Evolutionary conservation across 2,113 vertebrate genomes (phyloP), one percentile per base, ranked within the genome.

Genomic region (Ranitomeya imitator): DNA sequence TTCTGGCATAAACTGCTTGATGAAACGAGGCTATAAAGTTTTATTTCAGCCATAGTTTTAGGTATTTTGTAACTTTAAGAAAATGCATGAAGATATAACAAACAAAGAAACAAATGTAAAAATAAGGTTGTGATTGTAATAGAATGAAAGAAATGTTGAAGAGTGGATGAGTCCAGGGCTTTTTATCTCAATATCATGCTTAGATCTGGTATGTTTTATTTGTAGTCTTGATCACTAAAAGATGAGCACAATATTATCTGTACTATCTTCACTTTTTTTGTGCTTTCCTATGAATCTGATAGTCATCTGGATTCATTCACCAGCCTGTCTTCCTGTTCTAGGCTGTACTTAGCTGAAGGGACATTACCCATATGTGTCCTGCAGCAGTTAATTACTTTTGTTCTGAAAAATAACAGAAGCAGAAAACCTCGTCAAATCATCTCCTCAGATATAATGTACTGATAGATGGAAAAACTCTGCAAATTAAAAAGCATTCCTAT

Each of bases 291-390:
- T 88, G 80, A 37, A 88, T n/a, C 71, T 76, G 80, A 76, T 78
- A 83, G 23, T 85, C 87, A 89, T 85, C 87, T 89, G 87, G 87
- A 89, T 85, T 89, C 82, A 89, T 89, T 89, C 87, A 89, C 23
- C 52, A 31, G n/a, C 80, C 83, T 79, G n/a, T 59, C 52, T 79
- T 85, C 52, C 61, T 79, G 82, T 78, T 89, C 51, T 85, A 60
- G 59, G 60, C 60, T 74, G 51, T 59, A 89, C 15, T 57, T 23
- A 89, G 37, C 78, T 37, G 52, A 74, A 73, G 86, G 52, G 61
- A 23, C 73, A 85, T 85, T 85, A n/a, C 76, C 55, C 81, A 85
- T 76, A 61, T 79, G 81, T 61, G 60, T 79, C 78, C 81, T 76
- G 69, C 82, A 79, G 77, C 76, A 16, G 55, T 79, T 85, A 67